Conservation (phyloP, 92 coral and sea anemone species). For the Epizoanthus stellaris region DNA sequence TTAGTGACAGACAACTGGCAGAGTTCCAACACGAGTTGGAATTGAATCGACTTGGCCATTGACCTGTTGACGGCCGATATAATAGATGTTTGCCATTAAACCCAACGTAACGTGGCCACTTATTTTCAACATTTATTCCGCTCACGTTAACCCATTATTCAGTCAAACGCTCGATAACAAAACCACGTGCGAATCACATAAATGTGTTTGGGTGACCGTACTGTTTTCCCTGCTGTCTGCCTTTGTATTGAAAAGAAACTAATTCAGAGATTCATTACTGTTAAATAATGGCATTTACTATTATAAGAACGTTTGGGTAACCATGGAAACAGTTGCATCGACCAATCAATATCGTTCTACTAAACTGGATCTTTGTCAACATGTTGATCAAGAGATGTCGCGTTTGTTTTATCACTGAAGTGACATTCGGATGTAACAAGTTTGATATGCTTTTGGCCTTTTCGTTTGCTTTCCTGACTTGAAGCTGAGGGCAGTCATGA, state of each 20-base stretch:
- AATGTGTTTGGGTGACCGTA: background rate
- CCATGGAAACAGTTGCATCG: constrained; percentile 7
- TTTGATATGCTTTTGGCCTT: background rate
- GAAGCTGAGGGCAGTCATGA: background rate
- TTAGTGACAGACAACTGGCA: constrained; percentile 16
- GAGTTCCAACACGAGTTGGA: constrained; percentile 34
- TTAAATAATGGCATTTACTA: background rate
- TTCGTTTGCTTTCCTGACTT: too few relatives aligned
- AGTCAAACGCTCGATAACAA: background rate
- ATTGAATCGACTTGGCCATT: background rate
- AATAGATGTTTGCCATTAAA: too few relatives aligned
- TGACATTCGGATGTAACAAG: background rate
- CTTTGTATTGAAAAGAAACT: background rate
- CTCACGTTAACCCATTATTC: background rate
- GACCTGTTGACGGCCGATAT: background rate
- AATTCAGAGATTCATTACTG: background rate
- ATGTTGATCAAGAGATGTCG: background rate
- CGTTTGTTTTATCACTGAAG: background rate
- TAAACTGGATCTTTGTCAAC: background rate
- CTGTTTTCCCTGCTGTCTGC: too few relatives aligned
- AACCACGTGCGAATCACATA: constrained; percentile 11
- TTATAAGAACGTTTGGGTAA: background rate
- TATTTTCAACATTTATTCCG: background rate
- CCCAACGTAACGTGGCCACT: too few relatives aligned
- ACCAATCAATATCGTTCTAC: background rate